Evolutionary conservation across 2,113 vertebrate genomes (phyloP), one percentile per base, ranked within the genome.

Genomic region (Aviceda subcristata): DNA sequence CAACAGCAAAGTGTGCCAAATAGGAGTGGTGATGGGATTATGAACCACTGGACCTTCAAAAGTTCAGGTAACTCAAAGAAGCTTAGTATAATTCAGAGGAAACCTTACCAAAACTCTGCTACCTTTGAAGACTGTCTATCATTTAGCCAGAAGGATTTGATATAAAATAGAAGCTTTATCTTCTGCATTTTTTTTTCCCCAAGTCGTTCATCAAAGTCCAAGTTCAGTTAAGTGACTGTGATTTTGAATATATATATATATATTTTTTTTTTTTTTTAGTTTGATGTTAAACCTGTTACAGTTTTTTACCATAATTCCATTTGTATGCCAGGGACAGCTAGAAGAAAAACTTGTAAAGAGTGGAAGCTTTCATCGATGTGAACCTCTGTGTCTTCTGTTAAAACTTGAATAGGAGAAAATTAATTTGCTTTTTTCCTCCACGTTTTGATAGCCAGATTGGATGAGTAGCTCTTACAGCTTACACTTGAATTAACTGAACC

Each of bases 381-480:
- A 94, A 86, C 8, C 12, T 51, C 80, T 41, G 14, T 84, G 95
- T 91, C 56, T 94, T 87, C 50, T 88, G 34, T 64, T 78, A 77
- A 77, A 86, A 30, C 43, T 27, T 97, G 36, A 94, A 94, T 79
- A 86, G 20, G 50, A 88, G 55, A 88, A 94, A 92, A 92, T 73
- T 77, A 64, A 69, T 69, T 64, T 83, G 50, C 23, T 55, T 67
- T 92, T 67, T 83, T 39, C 32, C 14, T n/a, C 19, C 12, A 56
- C 11, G 30, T 75, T 92, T 95, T 90, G 68, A 90, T 92, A 89
- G 60, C 90, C 60, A 90, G 34, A 88, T 71, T 81, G 67, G 24
- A 57, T 79, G 56, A 90, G 18, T 43, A 90, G 71, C 75, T 95
- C 94, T 90, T 89, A 74, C 50, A 85, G 36, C 43, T 94, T 94